phyloP scores from a whole-genome alignment of 2,888 invertebrate species.

The Lithophane semibrunnea region DNA sequence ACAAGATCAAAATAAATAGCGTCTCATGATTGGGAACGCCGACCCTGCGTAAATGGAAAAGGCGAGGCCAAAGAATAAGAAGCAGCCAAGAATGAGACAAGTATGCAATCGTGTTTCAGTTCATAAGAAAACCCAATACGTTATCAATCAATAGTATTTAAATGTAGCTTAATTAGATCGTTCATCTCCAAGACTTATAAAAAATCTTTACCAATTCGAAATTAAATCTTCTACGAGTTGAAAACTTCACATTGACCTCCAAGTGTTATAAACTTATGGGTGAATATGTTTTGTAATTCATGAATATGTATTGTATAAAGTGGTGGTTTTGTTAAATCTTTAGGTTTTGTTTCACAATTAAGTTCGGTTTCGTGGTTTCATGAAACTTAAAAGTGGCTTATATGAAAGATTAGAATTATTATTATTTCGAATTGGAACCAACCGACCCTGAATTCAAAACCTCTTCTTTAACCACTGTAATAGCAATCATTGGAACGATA shows the following conservation, averaged over 20 bases:
- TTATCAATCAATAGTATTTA: no score
- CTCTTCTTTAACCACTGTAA: not conserved
- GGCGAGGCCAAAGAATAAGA: no score
- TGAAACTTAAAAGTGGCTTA: not conserved
- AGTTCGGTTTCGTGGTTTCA: not conserved
- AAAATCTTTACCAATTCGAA: not conserved
- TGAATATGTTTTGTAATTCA: constrained; percentile 1
- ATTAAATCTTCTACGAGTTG: not conserved
- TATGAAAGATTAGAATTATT: constrained; percentile 1
- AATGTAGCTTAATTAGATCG: not conserved
- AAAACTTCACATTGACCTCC: not conserved
- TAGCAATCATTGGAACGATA: not conserved
- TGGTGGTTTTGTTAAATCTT: constrained; percentile 24
- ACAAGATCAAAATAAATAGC: no score
- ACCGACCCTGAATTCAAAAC: no score
- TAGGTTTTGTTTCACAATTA: constrained; percentile 5
- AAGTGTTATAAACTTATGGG: not conserved
- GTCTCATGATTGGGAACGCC: no score
- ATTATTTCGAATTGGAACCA: not conserved
- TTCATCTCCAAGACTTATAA: not conserved
- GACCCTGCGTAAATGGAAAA: no score
- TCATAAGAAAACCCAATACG: no score
- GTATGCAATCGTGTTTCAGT: no score
- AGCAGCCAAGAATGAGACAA: no score
- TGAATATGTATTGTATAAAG: constrained; percentile 34